These are phyloP conservation scores for Pharmacophagus antenor DNA, from an alignment of 2,888 invertebrate species.

Conservation along the genomic window DNA sequence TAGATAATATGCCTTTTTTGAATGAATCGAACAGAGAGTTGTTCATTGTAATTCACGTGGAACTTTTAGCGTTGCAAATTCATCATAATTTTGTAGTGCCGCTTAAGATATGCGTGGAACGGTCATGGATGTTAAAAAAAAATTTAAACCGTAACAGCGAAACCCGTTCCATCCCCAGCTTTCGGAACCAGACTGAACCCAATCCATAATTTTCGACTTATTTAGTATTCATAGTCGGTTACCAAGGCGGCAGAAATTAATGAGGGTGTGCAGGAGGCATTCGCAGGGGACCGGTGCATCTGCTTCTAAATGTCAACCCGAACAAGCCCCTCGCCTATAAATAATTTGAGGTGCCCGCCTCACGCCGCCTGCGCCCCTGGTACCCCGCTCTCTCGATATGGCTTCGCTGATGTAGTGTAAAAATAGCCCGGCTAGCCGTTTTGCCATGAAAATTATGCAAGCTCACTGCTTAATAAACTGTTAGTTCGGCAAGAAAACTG, in stretches of 20 bases:
- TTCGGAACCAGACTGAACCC: conserved; percentile 13
- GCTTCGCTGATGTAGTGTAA: conserved; percentile 56
- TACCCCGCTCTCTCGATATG: conserved; percentile 55
- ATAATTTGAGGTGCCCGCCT: conserved; percentile 68
- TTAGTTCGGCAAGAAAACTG: conserved; percentile 40
- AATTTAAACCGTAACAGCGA: conserved; percentile 13
- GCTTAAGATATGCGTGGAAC: conserved; percentile 3
- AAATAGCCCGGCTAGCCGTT: conserved; percentile 56
- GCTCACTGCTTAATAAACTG: conserved; percentile 36
- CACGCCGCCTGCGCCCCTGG: conserved; percentile 51
- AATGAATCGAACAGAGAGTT: too few relatives aligned
- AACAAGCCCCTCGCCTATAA: conserved; percentile 64
- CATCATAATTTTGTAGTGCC: neutral
- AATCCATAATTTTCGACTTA: conserved; percentile 40
- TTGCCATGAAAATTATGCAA: conserved; percentile 54
- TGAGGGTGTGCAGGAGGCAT: conserved; percentile 52
- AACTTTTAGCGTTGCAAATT: too few relatives aligned
- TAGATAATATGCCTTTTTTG: too few relatives aligned
- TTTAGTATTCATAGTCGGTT: conserved; percentile 48
- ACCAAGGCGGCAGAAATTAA: conserved; percentile 66
- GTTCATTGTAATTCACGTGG: too few relatives aligned
- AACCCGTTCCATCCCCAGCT: conserved; percentile 15
- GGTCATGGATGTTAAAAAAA: conserved; percentile 4
- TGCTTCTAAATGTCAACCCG: conserved; percentile 72
- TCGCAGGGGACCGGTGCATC: conserved; percentile 56